These are phyloP conservation scores for Enteromius thamalakanensis DNA, from an alignment of 2,797 vertebrate genomes.

Conservation along the genomic window DNA sequence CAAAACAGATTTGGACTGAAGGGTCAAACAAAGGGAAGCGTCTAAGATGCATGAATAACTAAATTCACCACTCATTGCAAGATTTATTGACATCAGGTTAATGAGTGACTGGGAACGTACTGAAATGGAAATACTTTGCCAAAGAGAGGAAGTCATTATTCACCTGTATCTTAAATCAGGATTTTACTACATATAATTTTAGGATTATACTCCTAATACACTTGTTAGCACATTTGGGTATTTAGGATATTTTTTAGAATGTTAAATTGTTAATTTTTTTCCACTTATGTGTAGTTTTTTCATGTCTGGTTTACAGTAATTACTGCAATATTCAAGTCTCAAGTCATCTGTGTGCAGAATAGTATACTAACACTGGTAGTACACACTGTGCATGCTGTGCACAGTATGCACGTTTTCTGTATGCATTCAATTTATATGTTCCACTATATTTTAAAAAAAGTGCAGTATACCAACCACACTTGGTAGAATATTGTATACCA, in stretches of 20 bases:
- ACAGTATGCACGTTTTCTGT: background rate
- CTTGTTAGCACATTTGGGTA: background rate
- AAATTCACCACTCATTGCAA: background rate
- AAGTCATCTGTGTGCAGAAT: background rate
- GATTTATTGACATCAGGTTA: slow-evolving; percentile 21
- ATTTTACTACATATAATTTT: background rate
- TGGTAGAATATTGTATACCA: background rate
- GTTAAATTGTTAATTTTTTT: background rate
- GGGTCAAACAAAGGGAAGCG: slow-evolving; percentile 7
- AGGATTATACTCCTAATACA: background rate
- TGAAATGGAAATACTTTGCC: slow-evolving; percentile 5
- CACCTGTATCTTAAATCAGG: background rate
- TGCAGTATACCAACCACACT: background rate
- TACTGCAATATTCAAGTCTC: background rate
- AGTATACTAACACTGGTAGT: background rate
- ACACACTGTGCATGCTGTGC: background rate
- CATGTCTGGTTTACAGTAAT: background rate
- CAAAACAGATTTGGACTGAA: slow-evolving; percentile 17
- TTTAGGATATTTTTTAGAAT: background rate
- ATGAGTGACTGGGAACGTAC: slow-evolving; percentile 10
- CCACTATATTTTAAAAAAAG: background rate
- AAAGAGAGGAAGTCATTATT: background rate
- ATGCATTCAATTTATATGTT: background rate
- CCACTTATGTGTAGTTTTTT: background rate
- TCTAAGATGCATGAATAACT: slow-evolving; percentile 15